These are phyloP conservation scores for Lacerta agilis DNA, from an alignment of 2,797 vertebrate species.

Conservation along the genomic window DNA sequence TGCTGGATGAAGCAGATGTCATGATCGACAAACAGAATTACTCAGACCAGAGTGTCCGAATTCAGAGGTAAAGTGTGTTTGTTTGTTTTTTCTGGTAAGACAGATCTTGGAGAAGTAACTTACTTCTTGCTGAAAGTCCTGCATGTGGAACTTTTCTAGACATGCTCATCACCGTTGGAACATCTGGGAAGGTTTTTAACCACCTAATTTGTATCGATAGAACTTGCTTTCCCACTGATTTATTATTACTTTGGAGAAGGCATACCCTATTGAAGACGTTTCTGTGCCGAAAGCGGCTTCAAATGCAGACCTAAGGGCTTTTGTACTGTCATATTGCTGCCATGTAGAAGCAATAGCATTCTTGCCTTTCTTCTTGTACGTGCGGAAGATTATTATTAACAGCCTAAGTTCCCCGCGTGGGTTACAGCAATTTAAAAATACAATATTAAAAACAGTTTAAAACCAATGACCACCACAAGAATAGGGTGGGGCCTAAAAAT, in stretches of 20 bases:
- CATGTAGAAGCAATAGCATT: background rate
- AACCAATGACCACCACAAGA: no score
- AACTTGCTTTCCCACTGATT: background rate
- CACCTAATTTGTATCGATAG: no score
- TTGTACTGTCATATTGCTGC: no score
- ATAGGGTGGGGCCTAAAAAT: no score
- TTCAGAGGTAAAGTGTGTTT: conserved; percentile 73
- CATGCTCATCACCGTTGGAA: no score
- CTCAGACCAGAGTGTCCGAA: conserved; percentile 77
- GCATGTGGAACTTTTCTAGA: background rate
- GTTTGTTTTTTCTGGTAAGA: no score
- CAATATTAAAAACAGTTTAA: no score
- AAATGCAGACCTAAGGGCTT: background rate
- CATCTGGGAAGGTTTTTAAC: background rate
- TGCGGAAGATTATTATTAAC: no score
- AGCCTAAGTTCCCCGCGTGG: no score
- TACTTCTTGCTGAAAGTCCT: background rate
- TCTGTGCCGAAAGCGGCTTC: background rate
- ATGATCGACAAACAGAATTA: conserved; percentile 80
- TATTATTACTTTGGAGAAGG: background rate
- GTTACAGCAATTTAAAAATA: no score
- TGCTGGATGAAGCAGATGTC: conserved; percentile 82
- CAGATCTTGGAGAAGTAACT: background rate
- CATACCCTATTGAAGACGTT: background rate
- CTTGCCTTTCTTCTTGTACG: no score